Percentiles rank a stretch among this genome's conserved stretches.
These are phyloP conservation scores for Plutella xylostella DNA, from an alignment of 2,888 invertebrate genomes.

Conservation along the genomic window DNA sequence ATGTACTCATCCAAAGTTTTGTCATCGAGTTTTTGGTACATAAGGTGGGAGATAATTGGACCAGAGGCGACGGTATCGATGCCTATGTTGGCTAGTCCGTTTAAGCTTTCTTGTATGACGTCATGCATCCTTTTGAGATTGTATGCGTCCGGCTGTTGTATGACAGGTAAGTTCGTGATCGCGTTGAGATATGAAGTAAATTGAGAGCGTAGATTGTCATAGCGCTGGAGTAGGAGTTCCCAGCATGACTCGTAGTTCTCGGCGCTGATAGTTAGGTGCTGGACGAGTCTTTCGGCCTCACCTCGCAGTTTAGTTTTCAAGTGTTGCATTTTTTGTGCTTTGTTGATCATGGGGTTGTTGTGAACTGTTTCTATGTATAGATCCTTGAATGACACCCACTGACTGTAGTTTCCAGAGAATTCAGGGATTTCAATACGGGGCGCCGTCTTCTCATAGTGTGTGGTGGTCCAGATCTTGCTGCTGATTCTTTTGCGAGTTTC, in stretches of 20 bases:
- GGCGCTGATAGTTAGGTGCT: slow-evolving; percentile 19
- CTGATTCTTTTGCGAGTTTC: neutral
- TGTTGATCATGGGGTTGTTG: slow-evolving; percentile 14
- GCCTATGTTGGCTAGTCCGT: slow-evolving; percentile 11
- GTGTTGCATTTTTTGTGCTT: slow-evolving; percentile 21
- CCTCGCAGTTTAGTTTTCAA: slow-evolving; percentile 17
- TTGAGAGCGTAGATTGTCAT: slow-evolving; percentile 6
- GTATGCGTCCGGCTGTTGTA: slow-evolving; percentile 1
- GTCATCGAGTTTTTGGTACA: slow-evolving; percentile 18
- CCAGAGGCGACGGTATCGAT: slow-evolving; percentile 14
- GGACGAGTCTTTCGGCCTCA: slow-evolving; percentile 21
- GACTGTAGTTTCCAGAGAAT: neutral
- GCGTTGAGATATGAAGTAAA: slow-evolving; percentile 1
- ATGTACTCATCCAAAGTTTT: slow-evolving; percentile 11
- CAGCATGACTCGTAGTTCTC: slow-evolving; percentile 18
- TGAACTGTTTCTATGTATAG: slow-evolving; percentile 15
- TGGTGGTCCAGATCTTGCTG: neutral
- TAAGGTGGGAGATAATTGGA: slow-evolving; percentile 15
- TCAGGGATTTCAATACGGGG: neutral
- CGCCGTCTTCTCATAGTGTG: neutral
- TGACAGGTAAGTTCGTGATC: neutral
- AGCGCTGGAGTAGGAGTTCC: slow-evolving; percentile 17
- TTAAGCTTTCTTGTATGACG: slow-evolving; percentile 1
- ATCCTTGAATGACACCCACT: neutral
- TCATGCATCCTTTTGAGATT: slow-evolving; percentile 7